Base-by-base conservation (phyloP, 1,140 invertebrate species). In the Hypsibius dujardini region DNA sequence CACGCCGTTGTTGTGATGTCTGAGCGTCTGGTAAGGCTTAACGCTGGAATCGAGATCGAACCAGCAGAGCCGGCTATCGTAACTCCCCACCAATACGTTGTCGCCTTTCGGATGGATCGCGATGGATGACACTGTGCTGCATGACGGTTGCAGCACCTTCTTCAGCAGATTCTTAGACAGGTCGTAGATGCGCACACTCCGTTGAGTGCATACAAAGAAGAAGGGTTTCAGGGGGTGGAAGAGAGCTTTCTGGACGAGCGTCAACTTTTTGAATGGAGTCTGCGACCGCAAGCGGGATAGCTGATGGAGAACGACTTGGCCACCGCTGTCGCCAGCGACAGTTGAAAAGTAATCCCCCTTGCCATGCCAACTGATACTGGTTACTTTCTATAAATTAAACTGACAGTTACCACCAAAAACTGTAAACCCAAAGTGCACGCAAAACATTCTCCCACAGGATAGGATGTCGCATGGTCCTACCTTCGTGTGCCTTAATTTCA, bases 31-130 rank as follows among this genome's bases (percentile, higher is more conserved):
- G 80, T 98, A 98, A 0, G 95, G 94, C 81, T 93, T 92, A 3
- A 89, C 89, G 40, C 91, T 92, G 72, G 98, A 84, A 83, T 98
- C 94, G 78, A 97, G 81, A 83, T 98, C 95, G 81, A 98, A 97
- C 91, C 90, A 87, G 71, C 89, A 83, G 77, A 95, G 86, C 80
- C 91, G 90, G 71, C 90, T 85, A 81, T 98, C 95, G 79, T 95
- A 94, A 12, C 92, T 92, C 28, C 87, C 92, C 67, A 97, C 87
- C 47, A 98, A 84, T 72, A 98, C 77, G 83, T 98, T 96, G 80
- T 98, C 95, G 42, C 95, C 95, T 77, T 85, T 88, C 71, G 94
- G 90, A 84, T 98, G 95, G 75, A 96, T 86, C 2, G 92, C 87
- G 83, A 98, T 88, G 71, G 86, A 86, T 69, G 93, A 96, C 76